Conservation (phyloP, 2,113 vertebrate species). For the Serilophus lunatus region DNA sequence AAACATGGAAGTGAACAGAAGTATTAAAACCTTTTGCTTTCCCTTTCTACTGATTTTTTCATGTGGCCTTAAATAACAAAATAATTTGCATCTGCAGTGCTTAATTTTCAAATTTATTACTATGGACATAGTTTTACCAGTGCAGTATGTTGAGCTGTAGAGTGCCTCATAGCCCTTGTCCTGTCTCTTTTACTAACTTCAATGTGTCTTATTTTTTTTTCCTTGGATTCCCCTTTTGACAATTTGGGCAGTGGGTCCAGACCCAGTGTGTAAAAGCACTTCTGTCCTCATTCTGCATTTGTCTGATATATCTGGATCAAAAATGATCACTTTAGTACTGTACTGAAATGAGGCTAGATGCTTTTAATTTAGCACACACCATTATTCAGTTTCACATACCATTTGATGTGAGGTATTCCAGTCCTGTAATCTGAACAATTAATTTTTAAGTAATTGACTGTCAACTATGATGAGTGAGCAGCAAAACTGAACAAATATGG, state of each 20-base stretch:
- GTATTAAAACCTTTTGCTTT: neutral
- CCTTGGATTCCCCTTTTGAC: neutral
- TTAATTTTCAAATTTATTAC: neutral
- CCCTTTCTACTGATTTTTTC: no score
- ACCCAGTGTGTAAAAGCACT: neutral
- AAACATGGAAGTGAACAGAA: neutral
- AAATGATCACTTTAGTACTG: rapidly evolving
- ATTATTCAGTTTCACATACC: neutral
- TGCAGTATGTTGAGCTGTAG: neutral
- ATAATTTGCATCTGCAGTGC: neutral
- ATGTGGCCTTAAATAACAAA: neutral
- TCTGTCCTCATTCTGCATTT: neutral
- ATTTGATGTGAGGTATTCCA: neutral
- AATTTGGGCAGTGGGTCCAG: neutral
- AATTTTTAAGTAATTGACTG: neutral
- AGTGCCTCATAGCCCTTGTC: neutral
- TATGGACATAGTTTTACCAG: neutral
- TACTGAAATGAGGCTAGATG: neutral
- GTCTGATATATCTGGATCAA: neutral
- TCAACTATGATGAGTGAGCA: neutral
- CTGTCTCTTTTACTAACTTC: neutral
- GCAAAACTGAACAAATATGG: neutral
- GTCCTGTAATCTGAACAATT: neutral
- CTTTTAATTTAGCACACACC: neutral
- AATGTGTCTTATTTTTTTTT: neutral